A percentile compares a stretch with the other conserved stretches of the same genome.
These are phyloP conservation scores for Actenoides lindsayi DNA, from an alignment of 2,113 vertebrate genomes.

Conservation along the genomic window DNA sequence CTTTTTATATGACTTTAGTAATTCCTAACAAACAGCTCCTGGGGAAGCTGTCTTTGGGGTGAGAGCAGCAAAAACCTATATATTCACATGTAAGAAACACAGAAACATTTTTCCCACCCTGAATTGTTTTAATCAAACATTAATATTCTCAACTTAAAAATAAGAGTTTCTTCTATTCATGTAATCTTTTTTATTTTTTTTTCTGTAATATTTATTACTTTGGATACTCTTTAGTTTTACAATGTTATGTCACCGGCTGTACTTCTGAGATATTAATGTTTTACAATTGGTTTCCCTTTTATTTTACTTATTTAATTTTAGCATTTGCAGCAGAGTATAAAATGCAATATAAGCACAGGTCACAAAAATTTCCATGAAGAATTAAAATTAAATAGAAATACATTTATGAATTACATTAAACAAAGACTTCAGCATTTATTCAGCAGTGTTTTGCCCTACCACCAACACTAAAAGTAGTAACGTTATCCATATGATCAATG, in stretches of 20 bases:
- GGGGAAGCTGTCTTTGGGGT: not conserved
- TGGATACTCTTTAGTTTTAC: not conserved
- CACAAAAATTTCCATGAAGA: not conserved
- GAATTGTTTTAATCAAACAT: not conserved
- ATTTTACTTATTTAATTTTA: not conserved
- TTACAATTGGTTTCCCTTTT: not conserved
- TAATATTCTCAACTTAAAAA: not conserved
- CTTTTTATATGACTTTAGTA: not conserved
- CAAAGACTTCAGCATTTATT: not conserved
- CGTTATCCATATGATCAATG: not conserved
- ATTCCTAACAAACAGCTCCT: not conserved
- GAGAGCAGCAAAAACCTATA: not conserved
- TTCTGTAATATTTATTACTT: not conserved
- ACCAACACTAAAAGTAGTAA: not conserved
- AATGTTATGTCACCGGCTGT: not conserved
- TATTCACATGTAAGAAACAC: not conserved
- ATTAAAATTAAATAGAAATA: not conserved
- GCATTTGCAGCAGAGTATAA: not conserved
- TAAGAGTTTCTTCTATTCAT: not conserved
- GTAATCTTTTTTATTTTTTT: not conserved
- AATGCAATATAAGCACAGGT: not conserved
- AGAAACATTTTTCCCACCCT: not conserved
- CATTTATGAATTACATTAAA: not conserved
- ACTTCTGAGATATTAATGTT: not conserved
- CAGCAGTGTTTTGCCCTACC: not conserved